Evolutionary conservation across 2,113 vertebrate genomes (phyloP), one percentile per base, ranked within the genome.

Genomic region (Podiceps cristatus): DNA sequence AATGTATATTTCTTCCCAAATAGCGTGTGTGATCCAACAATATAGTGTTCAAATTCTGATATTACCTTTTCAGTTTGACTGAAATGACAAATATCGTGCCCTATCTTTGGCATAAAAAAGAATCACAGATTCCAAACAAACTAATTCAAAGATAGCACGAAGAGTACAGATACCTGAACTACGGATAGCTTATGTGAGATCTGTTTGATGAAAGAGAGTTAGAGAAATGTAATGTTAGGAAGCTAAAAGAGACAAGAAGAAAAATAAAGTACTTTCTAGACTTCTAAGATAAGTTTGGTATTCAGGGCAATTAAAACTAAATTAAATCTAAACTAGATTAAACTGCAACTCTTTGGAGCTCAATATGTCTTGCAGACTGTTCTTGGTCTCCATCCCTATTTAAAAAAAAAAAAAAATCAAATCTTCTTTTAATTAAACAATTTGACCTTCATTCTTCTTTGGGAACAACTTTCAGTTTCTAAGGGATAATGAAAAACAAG

Each of bases 271-370:
- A 52, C 76, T 92, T 96, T 58, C 52, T 62, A 96, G 73, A 72
- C 47, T 91, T 68, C 20, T 64, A 67, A 88, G 82, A 9, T 80
- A 90, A 95, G 67, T 96, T 92, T 56, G 42, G 44, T 96, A 96
- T 94, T 96, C 59, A 95, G 94, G 94, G 88, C 94, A 95, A 94
- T 93, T 93, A 95, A 90, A 93, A 71, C 59, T 90, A 97, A 86
- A 94, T 93, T 97, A 95, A 96, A 80, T 53, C 86, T 89, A 74
- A 93, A 92, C 94, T 91, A 96, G 92, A 97, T 96, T 96, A 92
- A 88, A 86, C 64, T 64, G 64, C 86, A 94, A 94, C 64, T 58
- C 86, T 93, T 95, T 23, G 49, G 83, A 95, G 66, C 42, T 95
- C 91, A 91, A 7, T 67, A 63, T 60, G 28, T 95, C 90, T 96